A percentile compares a stretch with the other conserved stretches of the same genome.
phyloP scores from a whole-genome alignment of 2,888 invertebrate species.

The Ormia ochracea region DNA sequence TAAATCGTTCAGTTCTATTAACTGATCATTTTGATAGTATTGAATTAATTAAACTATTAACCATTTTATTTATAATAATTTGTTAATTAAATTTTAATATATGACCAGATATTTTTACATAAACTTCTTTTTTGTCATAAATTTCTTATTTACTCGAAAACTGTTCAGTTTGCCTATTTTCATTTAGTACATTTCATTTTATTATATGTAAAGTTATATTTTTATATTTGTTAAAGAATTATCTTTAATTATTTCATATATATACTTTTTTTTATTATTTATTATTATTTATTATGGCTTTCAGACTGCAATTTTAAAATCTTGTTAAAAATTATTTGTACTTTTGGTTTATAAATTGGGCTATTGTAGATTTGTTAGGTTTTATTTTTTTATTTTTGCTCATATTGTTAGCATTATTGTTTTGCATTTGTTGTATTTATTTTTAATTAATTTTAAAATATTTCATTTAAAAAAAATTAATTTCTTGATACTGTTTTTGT shows the following conservation, averaged over 20 bases:
- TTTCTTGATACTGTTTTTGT: slow-evolving; percentile 6
- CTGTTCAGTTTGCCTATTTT: slow-evolving; percentile 59
- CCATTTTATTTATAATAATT: slow-evolving; percentile 19
- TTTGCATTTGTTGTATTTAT: slow-evolving; percentile 40
- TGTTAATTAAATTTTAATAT: slow-evolving; percentile 42
- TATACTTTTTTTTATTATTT: slow-evolving; percentile 51
- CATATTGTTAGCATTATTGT: slow-evolving; percentile 57
- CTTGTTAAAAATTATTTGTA: slow-evolving; percentile 73
- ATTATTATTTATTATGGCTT: slow-evolving; percentile 66
- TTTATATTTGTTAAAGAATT: slow-evolving; percentile 46
- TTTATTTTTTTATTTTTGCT: slow-evolving; percentile 61
- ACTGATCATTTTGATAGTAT: not conserved
- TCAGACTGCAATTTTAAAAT: slow-evolving; percentile 75
- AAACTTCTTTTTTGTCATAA: not conserved
- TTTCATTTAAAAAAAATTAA: slow-evolving; percentile 10
- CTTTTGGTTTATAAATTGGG: slow-evolving; percentile 77
- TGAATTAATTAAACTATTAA: not conserved
- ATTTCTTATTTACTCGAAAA: slow-evolving; percentile 62
- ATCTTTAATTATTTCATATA: slow-evolving; percentile 48
- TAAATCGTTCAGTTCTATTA: not conserved
- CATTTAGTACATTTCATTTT: slow-evolving; percentile 46
- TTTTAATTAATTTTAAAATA: slow-evolving; percentile 43
- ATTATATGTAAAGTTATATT: slow-evolving; percentile 32
- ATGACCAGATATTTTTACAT: slow-evolving; percentile 36
- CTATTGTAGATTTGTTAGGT: slow-evolving; percentile 72